A percentile compares a stretch with the other conserved stretches of the same genome.
These are phyloP conservation scores for Steinernema hermaphroditum DNA, from an alignment of 2,888 invertebrate species.

Conservation along the genomic window DNA sequence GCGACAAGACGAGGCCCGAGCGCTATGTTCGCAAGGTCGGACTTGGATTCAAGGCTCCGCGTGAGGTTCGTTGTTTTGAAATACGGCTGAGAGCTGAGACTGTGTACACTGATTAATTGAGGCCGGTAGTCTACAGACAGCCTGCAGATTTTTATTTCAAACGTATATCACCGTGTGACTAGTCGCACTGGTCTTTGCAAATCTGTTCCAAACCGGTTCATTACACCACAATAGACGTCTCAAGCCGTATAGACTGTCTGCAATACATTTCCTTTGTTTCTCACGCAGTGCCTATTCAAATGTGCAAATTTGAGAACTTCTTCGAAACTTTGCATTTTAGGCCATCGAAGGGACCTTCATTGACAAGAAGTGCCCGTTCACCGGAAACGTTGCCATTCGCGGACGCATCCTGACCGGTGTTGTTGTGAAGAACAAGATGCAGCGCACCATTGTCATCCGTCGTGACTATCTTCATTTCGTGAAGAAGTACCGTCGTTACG, in stretches of 20 bases:
- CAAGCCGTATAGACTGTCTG: too few relatives aligned
- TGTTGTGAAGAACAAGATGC: conserved; percentile 86
- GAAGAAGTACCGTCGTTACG: conserved; percentile 95
- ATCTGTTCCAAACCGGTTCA: too few relatives aligned
- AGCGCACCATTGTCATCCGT: conserved; percentile 93
- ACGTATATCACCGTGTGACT: too few relatives aligned
- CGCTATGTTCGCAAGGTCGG: conserved; percentile 86
- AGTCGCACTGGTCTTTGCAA: too few relatives aligned
- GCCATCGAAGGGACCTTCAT: conserved; percentile 97
- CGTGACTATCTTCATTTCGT: conserved; percentile 97
- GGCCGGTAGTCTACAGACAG: too few relatives aligned
- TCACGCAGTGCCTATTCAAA: background rate
- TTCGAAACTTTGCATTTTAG: too few relatives aligned
- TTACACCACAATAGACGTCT: too few relatives aligned
- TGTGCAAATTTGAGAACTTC: too few relatives aligned
- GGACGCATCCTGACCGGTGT: conserved; percentile 94
- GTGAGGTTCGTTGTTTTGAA: conserved; percentile 78
- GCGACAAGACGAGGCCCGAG: conserved; percentile 75
- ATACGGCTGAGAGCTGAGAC: too few relatives aligned
- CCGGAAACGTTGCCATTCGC: conserved; percentile 94
- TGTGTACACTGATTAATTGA: too few relatives aligned
- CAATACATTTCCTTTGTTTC: conserved; percentile 22
- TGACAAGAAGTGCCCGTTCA: conserved; percentile 99
- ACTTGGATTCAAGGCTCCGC: conserved; percentile 92
- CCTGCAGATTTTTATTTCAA: too few relatives aligned